phyloP scores from a whole-genome alignment of 2,797 vertebrate species.

The Mastacembelus armatus region DNA sequence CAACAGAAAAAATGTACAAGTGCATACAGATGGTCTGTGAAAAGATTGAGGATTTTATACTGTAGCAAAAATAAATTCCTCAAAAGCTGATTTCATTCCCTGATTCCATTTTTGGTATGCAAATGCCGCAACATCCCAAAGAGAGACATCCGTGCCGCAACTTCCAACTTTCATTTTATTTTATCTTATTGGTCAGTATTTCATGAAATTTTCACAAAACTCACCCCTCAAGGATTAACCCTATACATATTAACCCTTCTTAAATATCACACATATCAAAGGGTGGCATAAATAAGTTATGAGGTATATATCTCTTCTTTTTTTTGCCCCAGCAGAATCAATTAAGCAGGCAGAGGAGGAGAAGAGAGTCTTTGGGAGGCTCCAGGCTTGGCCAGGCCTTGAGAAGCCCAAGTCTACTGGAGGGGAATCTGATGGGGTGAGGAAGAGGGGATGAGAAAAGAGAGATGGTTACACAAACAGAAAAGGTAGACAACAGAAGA shows the following conservation, averaged over 20 bases:
- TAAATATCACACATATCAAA: slow-evolving; percentile 88
- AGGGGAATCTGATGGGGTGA: slow-evolving; percentile 33
- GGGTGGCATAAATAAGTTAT: slow-evolving; percentile 84
- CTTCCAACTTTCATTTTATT: slow-evolving; percentile 67
- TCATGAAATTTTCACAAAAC: slow-evolving; percentile 83
- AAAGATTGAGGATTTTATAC: slow-evolving; percentile 58
- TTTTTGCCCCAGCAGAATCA: slow-evolving; percentile 84
- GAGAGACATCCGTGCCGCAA: slow-evolving; percentile 50
- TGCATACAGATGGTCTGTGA: slow-evolving; percentile 27
- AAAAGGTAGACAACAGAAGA: slow-evolving; percentile 28
- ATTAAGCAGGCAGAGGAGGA: slow-evolving; percentile 76
- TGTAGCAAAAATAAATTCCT: slow-evolving; percentile 56
- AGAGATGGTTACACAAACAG: slow-evolving; percentile 25
- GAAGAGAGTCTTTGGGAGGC: slow-evolving; percentile 68
- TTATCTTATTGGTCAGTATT: slow-evolving; percentile 78
- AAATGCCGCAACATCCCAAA: slow-evolving; percentile 45
- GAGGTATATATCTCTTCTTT: slow-evolving; percentile 74
- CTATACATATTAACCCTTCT: slow-evolving; percentile 87
- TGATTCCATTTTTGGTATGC: slow-evolving; percentile 44
- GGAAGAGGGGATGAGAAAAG: slow-evolving; percentile 19
- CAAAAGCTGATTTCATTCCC: slow-evolving; percentile 54
- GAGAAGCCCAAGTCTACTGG: slow-evolving; percentile 64
- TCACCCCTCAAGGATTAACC: slow-evolving; percentile 80
- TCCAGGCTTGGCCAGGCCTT: slow-evolving; percentile 71
- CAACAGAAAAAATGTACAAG: slow-evolving; percentile 8